Evolutionary conservation across 1,140 invertebrate genomes (phyloP).

Genomic region (Eumaeus atala): DNA sequence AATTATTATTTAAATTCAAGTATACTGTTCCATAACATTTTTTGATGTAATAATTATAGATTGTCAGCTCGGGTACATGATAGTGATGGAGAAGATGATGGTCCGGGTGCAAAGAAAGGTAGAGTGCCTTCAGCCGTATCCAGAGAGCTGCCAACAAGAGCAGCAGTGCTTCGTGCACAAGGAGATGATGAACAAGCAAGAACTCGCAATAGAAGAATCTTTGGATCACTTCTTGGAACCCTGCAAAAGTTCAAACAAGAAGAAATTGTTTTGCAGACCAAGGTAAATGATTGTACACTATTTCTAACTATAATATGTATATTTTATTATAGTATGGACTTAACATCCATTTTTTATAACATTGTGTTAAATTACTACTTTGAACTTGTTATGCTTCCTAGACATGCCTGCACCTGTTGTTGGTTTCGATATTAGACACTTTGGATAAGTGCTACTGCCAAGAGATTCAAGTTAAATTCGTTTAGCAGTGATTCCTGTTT

Average conservation of each 20-base stretch:
- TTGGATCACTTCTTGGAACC: slow-evolving; percentile 94
- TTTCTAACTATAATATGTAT: too few species aligned
- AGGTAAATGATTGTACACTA: slow-evolving; percentile 56
- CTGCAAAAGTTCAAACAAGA: slow-evolving; percentile 96
- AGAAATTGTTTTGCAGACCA: slow-evolving; percentile 89
- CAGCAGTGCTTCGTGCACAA: slow-evolving; percentile 81
- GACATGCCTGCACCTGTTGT: too few species aligned
- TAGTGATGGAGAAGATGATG: slow-evolving; percentile 66
- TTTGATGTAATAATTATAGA: slow-evolving; percentile 27
- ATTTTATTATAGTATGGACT: slow-evolving; percentile 41
- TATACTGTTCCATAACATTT: background rate
- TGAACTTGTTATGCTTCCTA: too few species aligned
- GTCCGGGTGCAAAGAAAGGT: slow-evolving; percentile 41
- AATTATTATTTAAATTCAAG: background rate
- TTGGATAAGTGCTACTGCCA: too few species aligned
- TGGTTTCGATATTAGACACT: too few species aligned
- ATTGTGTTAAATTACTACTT: too few species aligned
- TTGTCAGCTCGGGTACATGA: slow-evolving; percentile 56
- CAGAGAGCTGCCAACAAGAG: slow-evolving; percentile 60
- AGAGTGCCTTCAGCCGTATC: slow-evolving; percentile 63
- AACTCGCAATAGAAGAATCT: slow-evolving; percentile 94
- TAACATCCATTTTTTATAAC: too few species aligned
- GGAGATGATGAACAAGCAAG: slow-evolving; percentile 87
- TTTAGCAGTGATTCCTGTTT: too few species aligned
- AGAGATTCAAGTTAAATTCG: too few species aligned